These are phyloP conservation scores for Decapterus maruadsi DNA, from an alignment of 2,797 vertebrate species.

Conservation along the genomic window DNA sequence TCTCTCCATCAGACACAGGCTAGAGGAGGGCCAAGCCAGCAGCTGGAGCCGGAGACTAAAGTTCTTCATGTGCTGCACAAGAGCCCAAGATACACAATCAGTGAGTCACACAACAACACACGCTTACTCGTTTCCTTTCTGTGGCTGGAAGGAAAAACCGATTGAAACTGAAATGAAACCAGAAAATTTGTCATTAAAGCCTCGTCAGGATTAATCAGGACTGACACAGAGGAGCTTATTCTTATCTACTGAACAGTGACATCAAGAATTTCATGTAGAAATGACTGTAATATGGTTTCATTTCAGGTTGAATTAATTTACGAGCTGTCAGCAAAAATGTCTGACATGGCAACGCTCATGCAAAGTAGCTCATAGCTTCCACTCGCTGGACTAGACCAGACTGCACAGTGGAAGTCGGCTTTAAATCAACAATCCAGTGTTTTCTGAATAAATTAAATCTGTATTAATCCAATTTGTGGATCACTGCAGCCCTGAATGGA, in stretches of 20 bases:
- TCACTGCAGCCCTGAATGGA: not conserved
- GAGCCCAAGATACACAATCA: constrained; percentile 98
- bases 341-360: not conserved
- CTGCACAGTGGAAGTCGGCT: not conserved
- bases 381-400: not conserved
- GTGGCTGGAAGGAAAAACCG: constrained; percentile 12
- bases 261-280: constrained; percentile 13
- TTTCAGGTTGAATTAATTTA: constrained; percentile 25
- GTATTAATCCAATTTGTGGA: not conserved
- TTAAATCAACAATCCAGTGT: not conserved
- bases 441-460: not conserved
- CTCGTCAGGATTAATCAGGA: constrained; percentile 17
- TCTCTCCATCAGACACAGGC: constrained; percentile 88
- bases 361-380: not conserved
- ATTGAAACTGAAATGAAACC: constrained; percentile 25
- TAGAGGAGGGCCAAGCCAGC: constrained; percentile 98
- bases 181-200: constrained; percentile 27
- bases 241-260: constrained; percentile 4
- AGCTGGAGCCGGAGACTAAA: constrained; percentile 98
- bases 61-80: constrained; percentile 97
- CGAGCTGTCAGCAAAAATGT: not conserved
- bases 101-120: constrained; percentile 84
- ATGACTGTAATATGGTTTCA: constrained; percentile 6
- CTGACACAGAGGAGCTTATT: constrained; percentile 20
- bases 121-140: constrained; percentile 19